Conservation (phyloP, 2,113 vertebrate genomes). For the Ranitomeya imitator region DNA sequence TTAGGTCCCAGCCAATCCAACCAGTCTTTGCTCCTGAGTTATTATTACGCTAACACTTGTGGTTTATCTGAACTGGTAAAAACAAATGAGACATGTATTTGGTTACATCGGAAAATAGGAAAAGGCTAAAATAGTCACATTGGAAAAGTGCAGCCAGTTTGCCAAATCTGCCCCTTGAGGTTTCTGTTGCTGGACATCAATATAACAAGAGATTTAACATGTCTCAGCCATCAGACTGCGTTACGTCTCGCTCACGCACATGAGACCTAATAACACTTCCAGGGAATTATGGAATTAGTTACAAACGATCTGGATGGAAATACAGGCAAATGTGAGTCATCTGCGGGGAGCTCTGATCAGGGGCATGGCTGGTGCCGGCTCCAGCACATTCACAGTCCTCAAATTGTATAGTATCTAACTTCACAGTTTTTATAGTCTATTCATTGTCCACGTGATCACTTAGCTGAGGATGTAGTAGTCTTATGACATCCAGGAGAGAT, state of each 20-base stretch:
- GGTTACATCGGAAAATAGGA: constrained; percentile 1
- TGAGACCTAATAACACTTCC: constrained; percentile 30
- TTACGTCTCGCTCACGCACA: background rate
- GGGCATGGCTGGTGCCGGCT: background rate
- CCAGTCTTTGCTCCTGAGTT: background rate
- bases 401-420: too few relatives aligned
- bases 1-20: background rate
- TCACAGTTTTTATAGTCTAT: too few relatives aligned
- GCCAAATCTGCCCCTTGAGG: background rate
- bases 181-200: constrained; percentile 1
- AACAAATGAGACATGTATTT: background rate
- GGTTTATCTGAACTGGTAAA: constrained; percentile 5
- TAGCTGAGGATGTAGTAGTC: too few relatives aligned
- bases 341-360: background rate
- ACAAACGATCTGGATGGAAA: constrained; percentile 29
- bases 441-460: too few relatives aligned
- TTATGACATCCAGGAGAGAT: too few relatives aligned
- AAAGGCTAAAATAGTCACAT: constrained; percentile 5
- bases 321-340: constrained; percentile 46
- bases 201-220: constrained; percentile 24
- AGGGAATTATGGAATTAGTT: constrained; percentile 22
- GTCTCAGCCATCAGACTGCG: constrained; percentile 11
- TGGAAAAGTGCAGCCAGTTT: constrained; percentile 9
- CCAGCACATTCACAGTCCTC: background rate
- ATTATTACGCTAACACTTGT: background rate